phyloP scores from a whole-genome alignment of 2,888 invertebrate species.

The Tipula confusa region DNA sequence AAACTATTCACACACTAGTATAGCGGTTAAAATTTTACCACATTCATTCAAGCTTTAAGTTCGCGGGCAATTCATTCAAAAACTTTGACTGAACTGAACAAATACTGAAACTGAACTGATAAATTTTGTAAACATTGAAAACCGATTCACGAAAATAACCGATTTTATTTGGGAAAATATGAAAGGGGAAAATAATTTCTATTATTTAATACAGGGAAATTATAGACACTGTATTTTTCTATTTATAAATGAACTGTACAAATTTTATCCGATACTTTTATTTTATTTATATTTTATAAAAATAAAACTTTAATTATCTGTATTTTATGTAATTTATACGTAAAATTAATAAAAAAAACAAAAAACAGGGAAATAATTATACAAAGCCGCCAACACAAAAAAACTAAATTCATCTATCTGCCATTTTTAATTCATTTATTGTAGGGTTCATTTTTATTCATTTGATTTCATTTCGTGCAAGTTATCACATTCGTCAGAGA shows the following conservation, averaged over 20 bases:
- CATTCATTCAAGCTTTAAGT: not conserved
- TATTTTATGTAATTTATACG: too few species aligned
- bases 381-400: not conserved
- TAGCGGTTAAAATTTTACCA: not conserved
- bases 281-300: too few species aligned
- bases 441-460: slow-evolving; percentile 25
- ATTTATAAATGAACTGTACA: not conserved
- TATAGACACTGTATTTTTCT: not conserved
- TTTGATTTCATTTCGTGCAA: slow-evolving; percentile 25
- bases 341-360: not conserved
- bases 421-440: not conserved
- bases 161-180: not conserved
- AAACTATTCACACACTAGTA: not conserved
- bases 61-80: not conserved
- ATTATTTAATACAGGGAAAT: not conserved
- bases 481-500: not conserved
- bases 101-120: too few species aligned
- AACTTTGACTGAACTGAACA: too few species aligned
- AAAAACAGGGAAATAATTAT: not conserved
- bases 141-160: not conserved
- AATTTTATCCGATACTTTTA: not conserved
- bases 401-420: not conserved
- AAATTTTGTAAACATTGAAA: not conserved
- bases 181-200: not conserved
- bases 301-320: too few species aligned